Percentiles rank a stretch among this genome's conserved stretches.
Conservation (phyloP, 1,140 invertebrate genomes). For the Eupristina koningsbergeri region DNA sequence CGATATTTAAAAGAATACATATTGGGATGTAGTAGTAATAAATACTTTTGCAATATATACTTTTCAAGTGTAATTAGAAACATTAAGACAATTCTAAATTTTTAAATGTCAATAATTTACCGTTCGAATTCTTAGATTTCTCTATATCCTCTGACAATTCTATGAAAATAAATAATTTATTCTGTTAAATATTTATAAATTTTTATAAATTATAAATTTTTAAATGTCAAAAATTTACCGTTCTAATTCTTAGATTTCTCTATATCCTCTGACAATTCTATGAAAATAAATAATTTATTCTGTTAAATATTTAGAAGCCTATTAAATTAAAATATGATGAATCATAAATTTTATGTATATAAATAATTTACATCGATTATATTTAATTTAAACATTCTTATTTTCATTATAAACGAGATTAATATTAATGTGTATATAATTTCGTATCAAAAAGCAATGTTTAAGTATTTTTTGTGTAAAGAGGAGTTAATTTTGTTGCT, state of each 20-base stretch:
- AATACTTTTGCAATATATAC: neutral
- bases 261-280: neutral
- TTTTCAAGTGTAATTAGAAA: constrained; percentile 20
- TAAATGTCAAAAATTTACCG: too few relatives aligned
- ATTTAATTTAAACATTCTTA: neutral
- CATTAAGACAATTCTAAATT: neutral
- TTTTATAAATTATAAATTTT: neutral
- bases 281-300: neutral
- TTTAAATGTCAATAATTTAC: neutral
- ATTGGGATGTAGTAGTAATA: too few relatives aligned
- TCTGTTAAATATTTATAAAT: neutral
- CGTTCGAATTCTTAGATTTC: neutral
- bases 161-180: neutral
- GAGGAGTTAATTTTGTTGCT: too few relatives aligned
- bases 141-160: neutral
- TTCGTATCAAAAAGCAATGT: neutral
- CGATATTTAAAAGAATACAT: too few relatives aligned
- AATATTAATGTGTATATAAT: neutral
- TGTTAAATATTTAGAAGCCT: neutral
- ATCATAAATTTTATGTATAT: neutral
- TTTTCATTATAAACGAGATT: neutral
- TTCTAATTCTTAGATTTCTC: too few relatives aligned
- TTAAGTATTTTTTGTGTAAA: too few relatives aligned
- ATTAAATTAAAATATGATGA: neutral
- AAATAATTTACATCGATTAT: neutral